Conservation (phyloP, 2,797 vertebrate genomes). For the Crocodylus rhombifer region DNA sequence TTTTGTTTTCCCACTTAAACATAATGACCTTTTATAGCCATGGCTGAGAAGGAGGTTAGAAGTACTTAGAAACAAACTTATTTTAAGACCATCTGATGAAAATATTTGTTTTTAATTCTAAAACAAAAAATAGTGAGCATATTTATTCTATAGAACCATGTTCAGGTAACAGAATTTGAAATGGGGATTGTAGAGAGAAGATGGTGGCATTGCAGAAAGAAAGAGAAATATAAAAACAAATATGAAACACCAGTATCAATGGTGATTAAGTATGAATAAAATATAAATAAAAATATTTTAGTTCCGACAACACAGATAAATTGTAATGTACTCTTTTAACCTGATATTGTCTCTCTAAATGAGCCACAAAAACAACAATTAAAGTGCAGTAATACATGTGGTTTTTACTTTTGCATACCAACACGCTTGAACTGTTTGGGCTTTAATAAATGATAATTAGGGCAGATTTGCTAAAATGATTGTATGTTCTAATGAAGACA, state of each 20-base stretch:
- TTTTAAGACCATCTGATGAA: neutral
- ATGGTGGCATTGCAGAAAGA: neutral
- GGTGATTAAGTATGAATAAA: neutral
- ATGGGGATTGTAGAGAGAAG: neutral
- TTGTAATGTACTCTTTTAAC: neutral
- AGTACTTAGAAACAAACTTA: neutral
- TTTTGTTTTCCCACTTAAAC: neutral
- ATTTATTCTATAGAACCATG: neutral
- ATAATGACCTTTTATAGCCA: neutral
- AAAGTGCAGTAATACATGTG: neutral
- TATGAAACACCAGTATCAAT: neutral
- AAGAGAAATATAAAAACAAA: constrained; percentile 8
- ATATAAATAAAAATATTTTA: neutral
- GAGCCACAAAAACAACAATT: neutral
- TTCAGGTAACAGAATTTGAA: constrained; percentile 30
- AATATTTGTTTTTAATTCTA: constrained; percentile 1
- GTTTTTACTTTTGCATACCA: neutral
- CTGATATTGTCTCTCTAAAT: neutral
- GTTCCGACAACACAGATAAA: neutral
- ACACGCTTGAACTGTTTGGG: neutral
- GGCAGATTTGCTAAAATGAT: neutral
- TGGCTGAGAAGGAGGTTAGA: neutral
- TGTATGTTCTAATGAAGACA: neutral
- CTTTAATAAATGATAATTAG: constrained; percentile 10
- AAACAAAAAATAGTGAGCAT: neutral